phyloP scores from a whole-genome alignment of 64 coral and sea anemone species.

The Pachyseris speciosa region DNA sequence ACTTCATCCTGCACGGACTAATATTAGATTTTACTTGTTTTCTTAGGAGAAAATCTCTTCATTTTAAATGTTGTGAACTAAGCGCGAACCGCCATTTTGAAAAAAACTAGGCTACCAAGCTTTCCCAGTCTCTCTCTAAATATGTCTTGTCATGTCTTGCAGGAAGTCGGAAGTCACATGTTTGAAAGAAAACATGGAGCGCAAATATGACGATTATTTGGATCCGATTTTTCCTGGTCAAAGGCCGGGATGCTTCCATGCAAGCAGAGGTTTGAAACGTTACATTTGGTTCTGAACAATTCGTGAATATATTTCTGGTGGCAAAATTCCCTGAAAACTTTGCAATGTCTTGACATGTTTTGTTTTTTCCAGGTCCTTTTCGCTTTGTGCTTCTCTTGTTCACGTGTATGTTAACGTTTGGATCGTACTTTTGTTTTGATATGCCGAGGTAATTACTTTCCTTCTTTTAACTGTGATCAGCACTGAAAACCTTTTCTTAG shows the following conservation, averaged over 20 bases:
- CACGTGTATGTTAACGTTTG: constrained; percentile 89
- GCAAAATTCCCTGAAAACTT: background rate
- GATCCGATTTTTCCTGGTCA: constrained; percentile 7
- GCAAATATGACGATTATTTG: background rate
- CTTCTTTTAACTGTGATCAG: background rate
- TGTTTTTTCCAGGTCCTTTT: constrained; percentile 55
- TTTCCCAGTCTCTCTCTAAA: background rate
- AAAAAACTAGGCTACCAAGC: background rate
- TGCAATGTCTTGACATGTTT: background rate
- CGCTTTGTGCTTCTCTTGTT: constrained; percentile 84
- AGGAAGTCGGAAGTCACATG: background rate
- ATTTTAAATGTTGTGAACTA: too few relatives aligned
- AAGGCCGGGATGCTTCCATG: constrained; percentile 5
- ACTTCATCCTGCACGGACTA: background rate
- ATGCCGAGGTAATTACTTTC: constrained; percentile 78
- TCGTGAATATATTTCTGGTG: background rate
- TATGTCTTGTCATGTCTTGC: background rate
- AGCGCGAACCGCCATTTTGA: background rate
- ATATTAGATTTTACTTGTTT: background rate
- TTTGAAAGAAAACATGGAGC: background rate
- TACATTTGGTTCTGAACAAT: background rate
- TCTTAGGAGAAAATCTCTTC: background rate
- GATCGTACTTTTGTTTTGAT: constrained; percentile 93
- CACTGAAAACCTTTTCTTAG: too few relatives aligned
- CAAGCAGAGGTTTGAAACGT: constrained; percentile 14